phyloP scores from a whole-genome alignment of 2,113 vertebrate species.

The Microcebus ravelobensis region DNA sequence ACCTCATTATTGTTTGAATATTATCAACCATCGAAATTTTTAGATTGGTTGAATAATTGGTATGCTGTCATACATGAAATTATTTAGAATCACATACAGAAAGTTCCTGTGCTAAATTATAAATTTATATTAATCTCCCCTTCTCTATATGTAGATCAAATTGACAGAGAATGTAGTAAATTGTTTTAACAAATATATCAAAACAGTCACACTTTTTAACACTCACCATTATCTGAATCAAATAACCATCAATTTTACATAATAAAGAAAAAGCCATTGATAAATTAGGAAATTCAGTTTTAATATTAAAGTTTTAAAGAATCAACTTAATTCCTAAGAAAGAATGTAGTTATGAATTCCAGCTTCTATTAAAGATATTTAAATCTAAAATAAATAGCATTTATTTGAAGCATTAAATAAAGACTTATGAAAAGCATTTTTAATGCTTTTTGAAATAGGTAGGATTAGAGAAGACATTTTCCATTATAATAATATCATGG shows the following conservation, averaged over 20 bases:
- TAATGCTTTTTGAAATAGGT: neutral
- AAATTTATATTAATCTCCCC: neutral
- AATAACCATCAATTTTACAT: neutral
- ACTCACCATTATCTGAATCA: neutral
- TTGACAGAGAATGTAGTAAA: neutral
- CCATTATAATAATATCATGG: neutral
- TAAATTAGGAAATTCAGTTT: neutral
- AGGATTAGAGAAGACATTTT: neutral
- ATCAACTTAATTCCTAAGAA: constrained; percentile 6
- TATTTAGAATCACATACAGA: neutral
- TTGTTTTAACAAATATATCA: neutral
- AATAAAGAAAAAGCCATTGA: neutral
- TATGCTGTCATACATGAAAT: neutral
- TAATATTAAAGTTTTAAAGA: neutral
- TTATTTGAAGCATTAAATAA: neutral
- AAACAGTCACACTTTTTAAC: neutral
- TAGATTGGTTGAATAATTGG: neutral
- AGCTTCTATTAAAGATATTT: neutral
- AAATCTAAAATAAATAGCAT: neutral
- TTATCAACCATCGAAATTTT: neutral
- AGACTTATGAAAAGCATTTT: neutral
- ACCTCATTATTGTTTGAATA: neutral
- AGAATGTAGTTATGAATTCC: neutral
- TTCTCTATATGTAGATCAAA: neutral
- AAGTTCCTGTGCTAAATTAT: neutral